Base-by-base conservation (phyloP, 37 sponge, comb jelly and placozoan genomes). In the Crambe crambe region DNA sequence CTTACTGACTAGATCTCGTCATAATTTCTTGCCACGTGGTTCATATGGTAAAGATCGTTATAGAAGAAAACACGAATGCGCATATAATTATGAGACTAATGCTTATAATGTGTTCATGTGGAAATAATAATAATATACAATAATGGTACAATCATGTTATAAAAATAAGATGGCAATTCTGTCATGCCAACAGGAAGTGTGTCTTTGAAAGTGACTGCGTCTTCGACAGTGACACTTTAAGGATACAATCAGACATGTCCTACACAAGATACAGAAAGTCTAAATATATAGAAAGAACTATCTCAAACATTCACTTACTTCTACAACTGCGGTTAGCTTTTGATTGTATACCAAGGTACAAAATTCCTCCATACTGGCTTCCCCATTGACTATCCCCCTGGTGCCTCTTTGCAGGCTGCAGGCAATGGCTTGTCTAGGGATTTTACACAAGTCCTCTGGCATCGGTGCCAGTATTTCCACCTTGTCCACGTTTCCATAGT, bases 401-500 rank as follows among this genome's bases (percentile, higher is more conserved):
- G 10, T 15, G 51, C 12, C 74, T 31, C 74, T 31, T 22, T 36
- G 42, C 42, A 77, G 44, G 12, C 29, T 6, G 25, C 43, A 58
- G 23, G 27, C 8, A 15, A 64, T 5, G 3, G 65, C 77, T 27
- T 39, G 47, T 8, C 62, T n/a, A 2, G 64, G 77, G 3, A 77
- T n/a, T 23, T 2, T 0, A 2, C 22, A 0, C 18, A 77, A 44
- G 42, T 0, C 31, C 23, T 21, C 18, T 37, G 77, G 65, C 10
- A 77, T 35, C 29, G 65, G 38, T 0, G 63, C 65, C 10, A 77
- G 42, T 1, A 21, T 61, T 2, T 2, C 8, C 37, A 77, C 64
- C n/a, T 58, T 44, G 23, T 27, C 77, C 1, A 18, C 2, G 39
- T 77, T 77, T 20, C 77, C 77, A 77, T 42, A 77, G 41, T 77